Evolutionary conservation across 2,888 invertebrate genomes (phyloP).

Genomic region (Agrenia bidenticulata): DNA sequence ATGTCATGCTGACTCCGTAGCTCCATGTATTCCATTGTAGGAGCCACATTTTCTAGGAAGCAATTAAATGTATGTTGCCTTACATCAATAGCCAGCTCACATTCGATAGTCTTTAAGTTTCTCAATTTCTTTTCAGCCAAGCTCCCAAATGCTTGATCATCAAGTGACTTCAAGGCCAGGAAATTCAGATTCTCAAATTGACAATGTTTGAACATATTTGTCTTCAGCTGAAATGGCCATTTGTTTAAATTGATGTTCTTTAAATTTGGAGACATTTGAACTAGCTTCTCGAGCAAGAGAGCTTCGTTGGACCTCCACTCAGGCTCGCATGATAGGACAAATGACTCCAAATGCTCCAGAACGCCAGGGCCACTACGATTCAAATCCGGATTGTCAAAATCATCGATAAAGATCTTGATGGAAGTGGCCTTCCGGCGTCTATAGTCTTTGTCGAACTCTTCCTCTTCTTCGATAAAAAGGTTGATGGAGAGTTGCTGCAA

Average conservation of each 20-base stretch:
- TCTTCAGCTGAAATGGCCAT: constrained; percentile 35
- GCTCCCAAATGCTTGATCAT: constrained; percentile 9
- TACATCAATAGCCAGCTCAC: constrained; percentile 28
- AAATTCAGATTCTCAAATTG: constrained; percentile 27
- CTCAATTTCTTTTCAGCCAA: constrained; percentile 23
- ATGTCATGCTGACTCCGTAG: constrained; percentile 24
- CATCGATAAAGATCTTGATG: constrained; percentile 33
- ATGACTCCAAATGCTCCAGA: constrained; percentile 28
- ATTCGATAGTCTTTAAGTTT: constrained; percentile 26
- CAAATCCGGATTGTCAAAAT: constrained; percentile 24
- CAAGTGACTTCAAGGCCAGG: constrained; percentile 20
- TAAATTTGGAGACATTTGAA: constrained; percentile 28
- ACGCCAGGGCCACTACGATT: neutral
- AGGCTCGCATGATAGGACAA: constrained; percentile 36
- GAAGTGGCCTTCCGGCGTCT: constrained; percentile 1
- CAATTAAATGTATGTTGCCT: constrained; percentile 22
- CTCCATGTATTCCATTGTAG: constrained; percentile 30
- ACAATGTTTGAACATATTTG: constrained; percentile 20
- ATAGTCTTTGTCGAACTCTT: neutral
- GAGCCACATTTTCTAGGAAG: constrained; percentile 31
- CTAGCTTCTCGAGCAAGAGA: constrained; percentile 25
- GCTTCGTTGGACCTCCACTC: constrained; percentile 34
- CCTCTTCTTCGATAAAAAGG: constrained; percentile 23
- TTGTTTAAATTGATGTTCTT: constrained; percentile 37
- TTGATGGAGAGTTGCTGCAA: constrained; percentile 38